Percentiles rank a stretch among this genome's conserved stretches.
These are phyloP conservation scores for Zele albiditarsus DNA, from an alignment of 2,888 invertebrate genomes.

Conservation along the genomic window DNA sequence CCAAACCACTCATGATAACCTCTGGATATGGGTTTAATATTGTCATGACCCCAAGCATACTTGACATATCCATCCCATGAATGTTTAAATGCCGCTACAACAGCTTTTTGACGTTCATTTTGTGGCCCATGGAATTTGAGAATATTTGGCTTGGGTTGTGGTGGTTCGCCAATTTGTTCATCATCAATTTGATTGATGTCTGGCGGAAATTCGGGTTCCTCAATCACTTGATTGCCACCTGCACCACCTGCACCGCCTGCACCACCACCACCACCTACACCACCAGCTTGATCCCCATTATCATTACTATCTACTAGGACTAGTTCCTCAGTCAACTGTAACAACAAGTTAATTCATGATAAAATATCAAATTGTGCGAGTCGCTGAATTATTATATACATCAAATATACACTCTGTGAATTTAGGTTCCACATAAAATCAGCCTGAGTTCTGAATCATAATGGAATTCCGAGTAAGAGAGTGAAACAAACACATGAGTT, in stretches of 20 bases:
- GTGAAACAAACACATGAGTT: neutral
- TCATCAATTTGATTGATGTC: slow-evolving; percentile 68
- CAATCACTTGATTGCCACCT: slow-evolving; percentile 71
- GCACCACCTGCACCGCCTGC: slow-evolving; percentile 44
- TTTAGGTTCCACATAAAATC: too few relatives aligned
- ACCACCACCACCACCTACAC: slow-evolving; percentile 43
- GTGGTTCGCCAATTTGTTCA: slow-evolving; percentile 69
- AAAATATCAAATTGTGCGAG: neutral
- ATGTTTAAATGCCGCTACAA: slow-evolving; percentile 92
- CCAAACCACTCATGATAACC: slow-evolving; percentile 95
- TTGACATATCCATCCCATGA: slow-evolving; percentile 96
- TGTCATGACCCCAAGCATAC: slow-evolving; percentile 98
- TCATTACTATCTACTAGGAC: slow-evolving; percentile 61
- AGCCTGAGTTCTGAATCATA: too few relatives aligned
- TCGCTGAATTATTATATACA: too few relatives aligned
- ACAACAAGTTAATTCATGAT: slow-evolving; percentile 16
- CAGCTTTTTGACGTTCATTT: slow-evolving; percentile 87
- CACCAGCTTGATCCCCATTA: slow-evolving; percentile 22
- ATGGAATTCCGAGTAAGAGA: too few relatives aligned
- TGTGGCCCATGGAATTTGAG: slow-evolving; percentile 76
- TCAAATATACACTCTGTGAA: too few relatives aligned
- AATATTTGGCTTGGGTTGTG: slow-evolving; percentile 64
- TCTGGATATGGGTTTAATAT: slow-evolving; percentile 91
- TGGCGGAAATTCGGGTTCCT: slow-evolving; percentile 72
- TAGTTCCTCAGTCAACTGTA: slow-evolving; percentile 63